Evolutionary conservation across 2,113 vertebrate genomes (phyloP).

Genomic region (Bos javanicus): DNA sequence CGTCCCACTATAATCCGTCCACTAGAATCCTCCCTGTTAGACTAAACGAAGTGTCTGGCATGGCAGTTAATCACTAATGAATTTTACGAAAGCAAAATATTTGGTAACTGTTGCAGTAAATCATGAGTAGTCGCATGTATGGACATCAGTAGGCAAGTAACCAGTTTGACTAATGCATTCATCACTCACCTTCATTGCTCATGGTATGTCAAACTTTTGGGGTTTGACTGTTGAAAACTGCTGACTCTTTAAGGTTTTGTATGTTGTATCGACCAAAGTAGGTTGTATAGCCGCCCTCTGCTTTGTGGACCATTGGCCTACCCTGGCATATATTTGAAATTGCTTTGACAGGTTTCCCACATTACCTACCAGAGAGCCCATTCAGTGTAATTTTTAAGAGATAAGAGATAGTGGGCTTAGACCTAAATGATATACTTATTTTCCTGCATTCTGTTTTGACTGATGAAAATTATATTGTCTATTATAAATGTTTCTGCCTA

Average conservation of each 20-base stretch:
- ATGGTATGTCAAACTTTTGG: slow-evolving; percentile 63
- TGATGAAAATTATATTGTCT: slow-evolving; percentile 45
- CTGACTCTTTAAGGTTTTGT: slow-evolving; percentile 61
- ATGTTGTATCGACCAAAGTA: slow-evolving; percentile 50
- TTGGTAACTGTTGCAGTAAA: slow-evolving; percentile 77
- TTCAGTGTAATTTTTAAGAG: background rate
- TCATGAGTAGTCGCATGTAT: slow-evolving; percentile 80
- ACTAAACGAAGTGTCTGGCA: slow-evolving; percentile 81
- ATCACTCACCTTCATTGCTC: slow-evolving; percentile 68
- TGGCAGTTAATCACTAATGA: slow-evolving; percentile 79
- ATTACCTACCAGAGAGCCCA: slow-evolving; percentile 47
- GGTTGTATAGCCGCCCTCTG: slow-evolving; percentile 35
- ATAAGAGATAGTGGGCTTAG: background rate
- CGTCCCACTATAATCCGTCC: slow-evolving; percentile 85
- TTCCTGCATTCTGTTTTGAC: slow-evolving; percentile 47
- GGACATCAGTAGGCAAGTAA: slow-evolving; percentile 84
- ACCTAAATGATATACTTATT: slow-evolving; percentile 43
- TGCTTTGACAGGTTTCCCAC: slow-evolving; percentile 39
- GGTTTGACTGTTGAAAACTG: slow-evolving; percentile 68
- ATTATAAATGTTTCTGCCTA: slow-evolving; percentile 41
- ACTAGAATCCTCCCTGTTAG: slow-evolving; percentile 84
- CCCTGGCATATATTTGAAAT: slow-evolving; percentile 14
- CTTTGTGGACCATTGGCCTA: background rate
- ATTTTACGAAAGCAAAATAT: slow-evolving; percentile 68
- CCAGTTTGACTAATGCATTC: slow-evolving; percentile 72